A percentile compares a stretch with the other conserved stretches of the same genome.
phyloP scores from a whole-genome alignment of 2,113 vertebrate species.

The Phrynosoma blainvillii region DNA sequence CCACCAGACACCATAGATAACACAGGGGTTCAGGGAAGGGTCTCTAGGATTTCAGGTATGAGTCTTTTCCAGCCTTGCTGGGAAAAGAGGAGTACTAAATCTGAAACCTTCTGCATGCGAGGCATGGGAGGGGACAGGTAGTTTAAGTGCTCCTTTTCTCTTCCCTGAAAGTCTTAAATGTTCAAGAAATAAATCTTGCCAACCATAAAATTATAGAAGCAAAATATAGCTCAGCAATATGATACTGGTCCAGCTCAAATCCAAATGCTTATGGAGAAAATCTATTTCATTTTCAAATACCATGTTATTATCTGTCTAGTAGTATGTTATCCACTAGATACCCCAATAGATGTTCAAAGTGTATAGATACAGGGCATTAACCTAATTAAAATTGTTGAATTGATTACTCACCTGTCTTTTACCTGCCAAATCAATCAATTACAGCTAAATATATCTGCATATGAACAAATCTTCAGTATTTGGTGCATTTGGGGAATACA shows the following conservation, averaged over 20 bases:
- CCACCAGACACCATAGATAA: no score
- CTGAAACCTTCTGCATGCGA: neutral
- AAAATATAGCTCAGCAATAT: neutral
- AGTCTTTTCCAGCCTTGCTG: no score
- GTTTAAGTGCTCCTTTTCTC: neutral
- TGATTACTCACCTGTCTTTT: neutral
- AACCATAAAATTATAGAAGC: neutral
- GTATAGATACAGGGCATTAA: neutral
- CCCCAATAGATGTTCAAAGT: neutral
- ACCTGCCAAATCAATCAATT: neutral
- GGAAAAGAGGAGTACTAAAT: neutral
- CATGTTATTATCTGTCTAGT: neutral
- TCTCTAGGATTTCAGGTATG: no score
- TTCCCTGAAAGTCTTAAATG: neutral
- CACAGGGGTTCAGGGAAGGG: no score
- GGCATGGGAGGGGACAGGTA: neutral
- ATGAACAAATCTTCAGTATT: neutral
- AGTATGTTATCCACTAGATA: neutral
- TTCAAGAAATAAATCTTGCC: neutral
- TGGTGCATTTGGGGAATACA: neutral
- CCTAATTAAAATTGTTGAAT: neutral
- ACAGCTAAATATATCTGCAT: neutral
- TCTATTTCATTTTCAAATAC: constrained; percentile 8
- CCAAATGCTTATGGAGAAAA: neutral
- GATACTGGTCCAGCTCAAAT: neutral